These are phyloP conservation scores for Argentina silus DNA, from an alignment of 2,797 vertebrate species.

Conservation along the genomic window DNA sequence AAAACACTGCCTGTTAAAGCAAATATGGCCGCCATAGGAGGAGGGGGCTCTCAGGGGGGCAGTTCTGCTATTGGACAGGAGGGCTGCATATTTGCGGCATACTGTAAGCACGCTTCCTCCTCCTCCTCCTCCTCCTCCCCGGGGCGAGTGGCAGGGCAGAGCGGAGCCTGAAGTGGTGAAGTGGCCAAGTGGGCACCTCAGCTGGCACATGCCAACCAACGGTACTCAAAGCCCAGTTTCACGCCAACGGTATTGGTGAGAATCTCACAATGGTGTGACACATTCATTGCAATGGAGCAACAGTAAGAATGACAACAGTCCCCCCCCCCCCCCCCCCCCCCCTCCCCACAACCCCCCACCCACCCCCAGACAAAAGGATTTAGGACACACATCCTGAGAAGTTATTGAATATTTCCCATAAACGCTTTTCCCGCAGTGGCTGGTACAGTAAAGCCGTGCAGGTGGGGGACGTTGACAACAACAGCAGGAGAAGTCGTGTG, in stretches of 20 bases:
- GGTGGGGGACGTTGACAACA: constrained; percentile 42
- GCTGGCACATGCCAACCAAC: constrained; percentile 44
- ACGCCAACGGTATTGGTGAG: background rate
- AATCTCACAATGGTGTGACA: no score
- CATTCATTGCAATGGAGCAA: no score
- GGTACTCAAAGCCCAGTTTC: background rate
- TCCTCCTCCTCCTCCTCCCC: background rate
- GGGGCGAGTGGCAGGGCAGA: background rate
- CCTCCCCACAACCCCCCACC: no score
- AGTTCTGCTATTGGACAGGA: constrained; percentile 50
- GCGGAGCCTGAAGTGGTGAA: constrained; percentile 15
- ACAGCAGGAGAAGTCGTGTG: constrained; percentile 30
- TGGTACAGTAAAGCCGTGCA: background rate
- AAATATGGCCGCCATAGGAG: background rate
- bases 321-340: no score
- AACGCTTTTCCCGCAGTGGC: background rate
- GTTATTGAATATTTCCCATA: background rate
- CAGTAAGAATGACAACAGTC: no score
- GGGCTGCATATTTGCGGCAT: constrained; percentile 61
- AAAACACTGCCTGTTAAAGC: constrained; percentile 24
- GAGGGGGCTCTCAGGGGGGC: constrained; percentile 11
- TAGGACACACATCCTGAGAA: background rate
- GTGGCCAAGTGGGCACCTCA: constrained; percentile 54
- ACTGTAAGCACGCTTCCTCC: constrained; percentile 62
- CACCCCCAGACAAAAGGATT: background rate